These are phyloP conservation scores for Drosophila lini DNA, from an alignment of 1,140 invertebrate species.

Conservation along the genomic window DNA sequence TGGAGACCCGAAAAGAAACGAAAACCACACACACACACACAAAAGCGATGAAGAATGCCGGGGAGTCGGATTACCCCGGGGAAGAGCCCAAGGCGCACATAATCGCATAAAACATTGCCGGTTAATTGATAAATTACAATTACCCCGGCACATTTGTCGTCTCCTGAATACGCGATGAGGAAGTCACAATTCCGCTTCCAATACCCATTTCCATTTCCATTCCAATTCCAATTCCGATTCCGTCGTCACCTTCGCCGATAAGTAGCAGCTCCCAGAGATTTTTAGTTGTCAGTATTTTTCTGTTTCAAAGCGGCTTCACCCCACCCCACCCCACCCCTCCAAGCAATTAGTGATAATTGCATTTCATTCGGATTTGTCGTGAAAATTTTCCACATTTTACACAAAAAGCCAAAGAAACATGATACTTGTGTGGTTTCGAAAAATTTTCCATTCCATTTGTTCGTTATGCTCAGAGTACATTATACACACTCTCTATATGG, in stretches of 20 bases:
- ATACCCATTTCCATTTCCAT: constrained; percentile 3
- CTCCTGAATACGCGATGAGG: constrained; percentile 50
- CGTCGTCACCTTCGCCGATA: constrained; percentile 35
- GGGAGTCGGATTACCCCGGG: constrained; percentile 49
- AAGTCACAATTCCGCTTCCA: constrained; percentile 49
- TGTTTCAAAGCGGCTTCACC: constrained; percentile 10
- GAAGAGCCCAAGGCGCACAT: constrained; percentile 21
- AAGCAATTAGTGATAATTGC: constrained; percentile 71
- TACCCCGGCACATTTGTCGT: constrained; percentile 11
- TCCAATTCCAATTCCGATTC: constrained; percentile 36
- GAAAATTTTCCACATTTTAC: constrained; percentile 68
- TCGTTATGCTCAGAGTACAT: constrained; percentile 31
- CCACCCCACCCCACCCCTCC: background rate
- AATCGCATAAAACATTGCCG: constrained; percentile 36
- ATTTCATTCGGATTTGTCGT: constrained; percentile 61
- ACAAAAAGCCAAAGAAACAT: constrained; percentile 41
- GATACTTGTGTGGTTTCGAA: constrained; percentile 59
- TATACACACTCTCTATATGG: constrained; percentile 4
- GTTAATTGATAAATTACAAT: constrained; percentile 71
- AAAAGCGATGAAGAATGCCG: constrained; percentile 48
- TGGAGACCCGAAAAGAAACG: constrained; percentile 37
- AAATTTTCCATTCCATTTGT: constrained; percentile 70
- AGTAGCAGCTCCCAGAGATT: constrained; percentile 15
- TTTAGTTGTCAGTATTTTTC: constrained; percentile 11
- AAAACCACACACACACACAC: constrained; percentile 17